Evolutionary conservation across 2,113 vertebrate species (phyloP), one percentile per base, ranked within the genome.

Genomic region (Mirza zaza): DNA sequence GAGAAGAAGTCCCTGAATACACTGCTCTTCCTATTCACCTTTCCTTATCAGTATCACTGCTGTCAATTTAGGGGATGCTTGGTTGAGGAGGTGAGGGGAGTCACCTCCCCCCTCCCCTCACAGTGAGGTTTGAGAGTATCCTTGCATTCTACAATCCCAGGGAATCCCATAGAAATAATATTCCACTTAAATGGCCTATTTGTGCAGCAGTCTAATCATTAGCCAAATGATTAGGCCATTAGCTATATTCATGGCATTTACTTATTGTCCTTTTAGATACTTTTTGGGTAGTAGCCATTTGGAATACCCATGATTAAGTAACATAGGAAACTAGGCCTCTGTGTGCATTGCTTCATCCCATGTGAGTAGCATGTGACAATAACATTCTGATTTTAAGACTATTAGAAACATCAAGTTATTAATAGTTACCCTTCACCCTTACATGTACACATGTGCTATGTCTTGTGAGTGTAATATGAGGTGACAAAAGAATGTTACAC

Each of bases 321-420:
- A 94, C 84, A 83, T 1, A 93, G 96, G 73, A 97, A 91, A 52
- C 83, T 52, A 39, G n/a, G 34, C 75, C 39, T 70, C 61, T 85
- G 3, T 80, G 4, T 89, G 32, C 4, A 70, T 94, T 39, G 71
- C 48, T 92, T 91, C n/a, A 39, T 87, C 65, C 27, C 79, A 73
- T 73, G 76, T 85, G 59, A 92, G 15, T 76, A 94, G 50, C 76
- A 81, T 92, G 76, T 96, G 94, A 87, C 81, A 81, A 21, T 63
- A 70, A 76, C 17, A n/a, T 87, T 95, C 68, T 96, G 63, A 77
- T 67, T 90, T 97, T 50, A 77, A 57, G 61, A 94, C 67, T 73
- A 18, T 17, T 61, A 39, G 57, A 86, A 85, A 45, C 21, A 67
- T 79, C 34, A 65, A 23, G 14, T 55, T 76, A 77, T 83, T 65